These are phyloP conservation scores for Reticulitermes speratus DNA, from an alignment of 1,140 invertebrate genomes.

Conservation along the genomic window DNA sequence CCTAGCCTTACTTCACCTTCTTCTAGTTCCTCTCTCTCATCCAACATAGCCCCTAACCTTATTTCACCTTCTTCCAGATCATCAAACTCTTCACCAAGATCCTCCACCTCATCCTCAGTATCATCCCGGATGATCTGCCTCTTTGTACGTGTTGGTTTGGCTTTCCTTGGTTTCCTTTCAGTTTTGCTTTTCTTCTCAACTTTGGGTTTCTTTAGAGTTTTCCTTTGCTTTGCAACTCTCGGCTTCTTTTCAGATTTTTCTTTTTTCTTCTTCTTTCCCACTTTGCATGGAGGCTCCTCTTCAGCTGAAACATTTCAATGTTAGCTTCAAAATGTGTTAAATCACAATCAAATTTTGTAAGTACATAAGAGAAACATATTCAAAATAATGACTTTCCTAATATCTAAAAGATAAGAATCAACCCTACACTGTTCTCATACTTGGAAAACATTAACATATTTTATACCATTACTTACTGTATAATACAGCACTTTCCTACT, in stretches of 20 bases:
- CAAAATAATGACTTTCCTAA: not conserved
- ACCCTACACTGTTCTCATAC: not conserved
- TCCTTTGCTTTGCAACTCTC: slow-evolving; percentile 44
- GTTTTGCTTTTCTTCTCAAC: slow-evolving; percentile 48
- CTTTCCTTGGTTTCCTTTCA: slow-evolving; percentile 50
- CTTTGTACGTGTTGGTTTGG: slow-evolving; percentile 40
- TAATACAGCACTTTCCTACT: not conserved
- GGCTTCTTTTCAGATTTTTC: slow-evolving; percentile 41
- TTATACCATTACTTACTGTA: not conserved
- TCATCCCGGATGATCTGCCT: slow-evolving; percentile 31
- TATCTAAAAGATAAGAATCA: not conserved
- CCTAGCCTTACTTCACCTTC: slow-evolving; percentile 45
- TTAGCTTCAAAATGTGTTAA: not conserved
- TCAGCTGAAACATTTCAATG: slow-evolving; percentile 48
- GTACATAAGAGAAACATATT: not conserved
- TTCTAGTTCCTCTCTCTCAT: slow-evolving; percentile 42
- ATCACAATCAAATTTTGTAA: too few species aligned
- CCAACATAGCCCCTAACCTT: slow-evolving; percentile 39
- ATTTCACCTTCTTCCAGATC: slow-evolving; percentile 38
- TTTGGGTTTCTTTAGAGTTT: slow-evolving; percentile 43
- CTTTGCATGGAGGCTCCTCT: slow-evolving; percentile 45
- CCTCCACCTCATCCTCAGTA: slow-evolving; percentile 44
- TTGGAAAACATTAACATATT: not conserved
- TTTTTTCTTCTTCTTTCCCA: slow-evolving; percentile 37
- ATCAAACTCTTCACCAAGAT: slow-evolving; percentile 37